Base-by-base conservation (phyloP, 1,140 invertebrate genomes). In the Tetramorium simillimum region DNA sequence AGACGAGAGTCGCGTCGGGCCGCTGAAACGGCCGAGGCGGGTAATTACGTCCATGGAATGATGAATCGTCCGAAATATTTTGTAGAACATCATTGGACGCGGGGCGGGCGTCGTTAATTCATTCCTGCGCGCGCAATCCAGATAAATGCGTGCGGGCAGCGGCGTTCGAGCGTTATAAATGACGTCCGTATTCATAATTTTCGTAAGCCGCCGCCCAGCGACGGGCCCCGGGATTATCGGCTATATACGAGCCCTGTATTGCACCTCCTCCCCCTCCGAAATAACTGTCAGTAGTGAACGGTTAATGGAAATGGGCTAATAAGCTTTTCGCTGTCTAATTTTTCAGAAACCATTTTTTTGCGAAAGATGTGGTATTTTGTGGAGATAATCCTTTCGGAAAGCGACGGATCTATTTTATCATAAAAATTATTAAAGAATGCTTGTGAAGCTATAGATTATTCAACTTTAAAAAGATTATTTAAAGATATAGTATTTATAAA, bases 21-120 rank as follows among this genome's bases (percentile, higher is more conserved):
- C 62, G 84, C 10, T 58, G 86, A 28, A 70, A 70, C 73, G 43
- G 43, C 51, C 49, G 33, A 56, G 78, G 81, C 53, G 73, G 85
- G 75, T 91, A 91, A 91, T 91, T 91, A 91, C 53, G 58, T 69
- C 58, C 65, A 69, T 18, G 73, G 87, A 76, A 92, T 92, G 92
- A 93, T 93, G 89, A 92, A 93, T 93, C 86, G 91, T 90, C 91
- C 56, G 63, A 87, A 92, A 92, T 89, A 93, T 91, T 93, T 93
- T 89, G 91, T 91, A 88, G 86, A 89, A 89, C 90, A 88, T 92
- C 89, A 88, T 89, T 85, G 88, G 88, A 86, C 65, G 78, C 53
- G 75, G 86, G 88, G 81, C 77, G 90, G 86, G 82, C 91, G 89
- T 92, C 90, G 89, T 92, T 92, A 92, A 92, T 92, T 92, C 89